Evolutionary conservation across 2,797 vertebrate species (phyloP).

Genomic region (Leptodactylus fallax): DNA sequence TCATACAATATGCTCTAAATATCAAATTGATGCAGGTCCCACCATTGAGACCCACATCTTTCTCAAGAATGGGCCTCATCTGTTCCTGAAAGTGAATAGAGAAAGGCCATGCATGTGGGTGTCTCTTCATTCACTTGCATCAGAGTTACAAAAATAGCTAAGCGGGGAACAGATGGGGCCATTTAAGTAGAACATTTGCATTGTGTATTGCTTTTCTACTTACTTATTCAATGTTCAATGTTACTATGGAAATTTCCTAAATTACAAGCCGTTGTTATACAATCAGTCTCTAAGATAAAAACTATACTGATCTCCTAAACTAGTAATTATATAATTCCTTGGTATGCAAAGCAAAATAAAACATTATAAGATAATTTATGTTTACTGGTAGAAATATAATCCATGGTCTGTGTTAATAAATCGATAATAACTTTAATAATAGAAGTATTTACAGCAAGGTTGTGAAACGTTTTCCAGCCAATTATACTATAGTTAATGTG

Average conservation of each 20-base stretch:
- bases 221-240: neutral
- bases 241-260: constrained; percentile 2
- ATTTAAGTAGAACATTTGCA: neutral
- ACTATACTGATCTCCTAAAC: neutral
- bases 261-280: neutral
- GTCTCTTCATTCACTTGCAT: no score
- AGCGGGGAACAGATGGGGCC: no score
- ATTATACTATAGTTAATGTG: neutral
- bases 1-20: neutral
- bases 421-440: neutral
- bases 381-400: neutral
- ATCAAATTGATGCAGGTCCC: no score
- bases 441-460: neutral
- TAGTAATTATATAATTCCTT: neutral
- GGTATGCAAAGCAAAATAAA: neutral
- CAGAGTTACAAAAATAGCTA: no score
- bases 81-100: no score
- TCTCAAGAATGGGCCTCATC: no score
- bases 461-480: neutral
- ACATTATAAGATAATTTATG: neutral
- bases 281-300: neutral
- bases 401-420: neutral
- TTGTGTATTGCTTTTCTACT: neutral
- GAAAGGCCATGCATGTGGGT: no score
- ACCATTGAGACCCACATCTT: no score